Evolutionary conservation across 2,888 invertebrate genomes (phyloP).

Genomic region (Pycnomerus fuliginosus): DNA sequence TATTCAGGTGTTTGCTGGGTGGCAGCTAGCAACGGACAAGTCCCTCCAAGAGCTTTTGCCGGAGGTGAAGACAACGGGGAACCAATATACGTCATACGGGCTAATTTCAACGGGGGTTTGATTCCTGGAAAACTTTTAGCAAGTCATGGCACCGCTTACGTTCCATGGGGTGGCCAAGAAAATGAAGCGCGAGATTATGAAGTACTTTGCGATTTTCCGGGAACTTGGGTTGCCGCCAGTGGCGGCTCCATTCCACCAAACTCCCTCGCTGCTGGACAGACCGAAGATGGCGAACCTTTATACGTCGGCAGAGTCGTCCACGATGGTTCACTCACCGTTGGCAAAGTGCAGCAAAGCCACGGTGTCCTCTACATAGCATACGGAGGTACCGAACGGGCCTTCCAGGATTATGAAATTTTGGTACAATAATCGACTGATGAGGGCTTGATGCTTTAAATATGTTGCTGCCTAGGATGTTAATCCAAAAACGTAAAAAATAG

Average conservation of each 20-base stretch:
- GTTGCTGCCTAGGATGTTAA: constrained; percentile 28
- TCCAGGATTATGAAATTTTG: constrained; percentile 80
- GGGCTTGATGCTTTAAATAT: constrained; percentile 22
- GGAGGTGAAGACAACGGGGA: constrained; percentile 64
- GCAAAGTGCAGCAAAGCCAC: constrained; percentile 84
- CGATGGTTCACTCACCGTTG: constrained; percentile 73
- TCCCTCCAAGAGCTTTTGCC: constrained; percentile 74
- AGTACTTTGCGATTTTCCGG: constrained; percentile 53
- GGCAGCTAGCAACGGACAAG: constrained; percentile 63
- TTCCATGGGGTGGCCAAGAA: constrained; percentile 77
- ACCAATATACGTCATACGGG: constrained; percentile 67
- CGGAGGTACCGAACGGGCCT: constrained; percentile 75
- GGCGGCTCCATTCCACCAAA: constrained; percentile 68
- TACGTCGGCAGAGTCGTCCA: constrained; percentile 76
- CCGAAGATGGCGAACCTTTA: constrained; percentile 76
- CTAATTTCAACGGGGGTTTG: constrained; percentile 68
- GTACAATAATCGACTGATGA: constrained; percentile 25
- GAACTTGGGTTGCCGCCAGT: constrained; percentile 46
- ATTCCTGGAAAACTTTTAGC: constrained; percentile 78
- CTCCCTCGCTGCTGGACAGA: constrained; percentile 68
- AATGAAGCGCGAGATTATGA: constrained; percentile 70
- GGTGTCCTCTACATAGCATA: constrained; percentile 82
- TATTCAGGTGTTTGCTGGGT: constrained; percentile 62
- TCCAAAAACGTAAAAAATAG: constrained; percentile 5
- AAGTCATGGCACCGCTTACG: constrained; percentile 64